Percentiles rank a stretch among this genome's conserved stretches.
Evolutionary conservation across 2,888 invertebrate species (phyloP).

Genomic region (Hofmannophila pseudospretella): DNA sequence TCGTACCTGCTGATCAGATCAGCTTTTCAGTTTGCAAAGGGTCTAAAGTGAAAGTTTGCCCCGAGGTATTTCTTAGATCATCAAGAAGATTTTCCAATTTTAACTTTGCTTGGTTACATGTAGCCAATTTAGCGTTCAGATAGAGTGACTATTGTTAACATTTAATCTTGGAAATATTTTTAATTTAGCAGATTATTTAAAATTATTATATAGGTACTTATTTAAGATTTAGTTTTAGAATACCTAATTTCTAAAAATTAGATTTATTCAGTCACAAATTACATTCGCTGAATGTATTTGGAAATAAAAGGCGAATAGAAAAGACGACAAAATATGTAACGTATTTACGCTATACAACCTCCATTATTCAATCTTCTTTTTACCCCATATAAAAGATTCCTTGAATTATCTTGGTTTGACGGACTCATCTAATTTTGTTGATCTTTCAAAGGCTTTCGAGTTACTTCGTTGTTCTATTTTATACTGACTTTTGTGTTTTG

Average conservation of each 20-base stretch:
- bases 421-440: slow-evolving; percentile 57
- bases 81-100: slow-evolving; percentile 70
- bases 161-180: neutral
- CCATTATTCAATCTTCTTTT: too few relatives aligned
- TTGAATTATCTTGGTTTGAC: slow-evolving; percentile 62
- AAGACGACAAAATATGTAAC: too few relatives aligned
- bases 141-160: neutral
- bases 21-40: slow-evolving; percentile 65
- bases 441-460: slow-evolving; percentile 41
- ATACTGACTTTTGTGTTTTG: slow-evolving; percentile 2
- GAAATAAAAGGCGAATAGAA: too few relatives aligned
- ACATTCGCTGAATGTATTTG: too few relatives aligned
- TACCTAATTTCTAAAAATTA: too few relatives aligned
- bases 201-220: too few relatives aligned
- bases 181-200: too few relatives aligned
- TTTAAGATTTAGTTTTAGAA: too few relatives aligned
- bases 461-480: slow-evolving; percentile 12
- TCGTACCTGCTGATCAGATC: slow-evolving; percentile 53
- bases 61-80: slow-evolving; percentile 64
- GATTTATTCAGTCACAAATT: too few relatives aligned
- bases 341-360: too few relatives aligned
- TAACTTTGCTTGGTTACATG: slow-evolving; percentile 56
- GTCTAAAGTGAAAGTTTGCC: slow-evolving; percentile 57
- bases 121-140: slow-evolving; percentile 40
- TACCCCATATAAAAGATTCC: neutral